These are phyloP conservation scores for Oreochromis aureus DNA, from an alignment of 2,113 vertebrate genomes.

Conservation along the genomic window DNA sequence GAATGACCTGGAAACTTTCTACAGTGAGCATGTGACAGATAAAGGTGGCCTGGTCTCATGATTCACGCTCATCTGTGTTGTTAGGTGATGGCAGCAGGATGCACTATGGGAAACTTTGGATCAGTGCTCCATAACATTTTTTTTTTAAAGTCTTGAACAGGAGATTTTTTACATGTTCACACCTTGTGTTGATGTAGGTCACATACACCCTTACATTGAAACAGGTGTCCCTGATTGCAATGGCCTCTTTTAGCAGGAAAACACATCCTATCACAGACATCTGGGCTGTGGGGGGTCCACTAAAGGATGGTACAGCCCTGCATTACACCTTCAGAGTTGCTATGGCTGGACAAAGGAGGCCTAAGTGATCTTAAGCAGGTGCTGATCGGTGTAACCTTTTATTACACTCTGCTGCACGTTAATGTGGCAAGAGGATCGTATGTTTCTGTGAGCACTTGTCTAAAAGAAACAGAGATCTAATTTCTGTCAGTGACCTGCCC, in stretches of 20 bases:
- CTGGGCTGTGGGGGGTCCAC: not conserved
- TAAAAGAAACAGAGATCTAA: not conserved
- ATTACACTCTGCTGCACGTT: not conserved
- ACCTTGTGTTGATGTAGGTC: not conserved
- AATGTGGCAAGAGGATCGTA: not conserved
- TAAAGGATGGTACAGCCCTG: not conserved
- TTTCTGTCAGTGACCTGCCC: not conserved
- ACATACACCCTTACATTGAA: not conserved
- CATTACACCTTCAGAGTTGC: not conserved
- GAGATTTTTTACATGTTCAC: not conserved
- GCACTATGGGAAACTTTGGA: not conserved
- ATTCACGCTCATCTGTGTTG: not conserved
- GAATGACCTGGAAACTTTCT: not conserved
- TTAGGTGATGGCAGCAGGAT: not conserved
- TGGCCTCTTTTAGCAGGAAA: not conserved
- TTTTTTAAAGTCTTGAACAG: accelerated
- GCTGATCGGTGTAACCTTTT: not conserved
- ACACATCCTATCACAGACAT: not conserved
- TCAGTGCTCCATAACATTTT: not conserved
- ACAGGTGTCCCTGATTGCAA: not conserved
- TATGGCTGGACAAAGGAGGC: not conserved
- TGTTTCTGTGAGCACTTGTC: not conserved
- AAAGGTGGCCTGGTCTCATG: not conserved
- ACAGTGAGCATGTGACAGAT: not conserved
- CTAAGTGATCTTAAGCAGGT: not conserved